Evolutionary conservation across 2,888 invertebrate species (phyloP).

Genomic region (Stenoptilia bipunctidactyla): DNA sequence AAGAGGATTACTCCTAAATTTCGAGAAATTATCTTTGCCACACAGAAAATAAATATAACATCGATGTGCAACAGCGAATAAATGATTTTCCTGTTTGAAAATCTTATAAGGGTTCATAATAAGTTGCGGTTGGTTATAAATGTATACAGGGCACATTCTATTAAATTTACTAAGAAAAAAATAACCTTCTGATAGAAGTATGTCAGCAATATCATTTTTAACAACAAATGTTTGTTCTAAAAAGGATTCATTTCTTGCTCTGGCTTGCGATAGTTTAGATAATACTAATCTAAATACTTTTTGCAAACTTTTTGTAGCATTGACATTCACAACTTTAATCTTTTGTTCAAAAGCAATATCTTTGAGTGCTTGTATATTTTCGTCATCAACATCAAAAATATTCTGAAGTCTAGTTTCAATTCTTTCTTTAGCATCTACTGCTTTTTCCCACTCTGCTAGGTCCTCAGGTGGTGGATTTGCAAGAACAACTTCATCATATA

Average conservation of each 20-base stretch:
- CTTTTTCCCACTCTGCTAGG: slow-evolving; percentile 54
- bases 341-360: slow-evolving; percentile 42
- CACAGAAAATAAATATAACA: slow-evolving; percentile 72
- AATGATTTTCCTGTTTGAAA: slow-evolving; percentile 36
- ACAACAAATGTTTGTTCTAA: slow-evolving; percentile 72
- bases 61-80: slow-evolving; percentile 71
- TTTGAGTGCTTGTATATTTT: slow-evolving; percentile 44
- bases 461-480: slow-evolving; percentile 60
- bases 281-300: slow-evolving; percentile 35
- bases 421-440: slow-evolving; percentile 52
- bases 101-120: slow-evolving; percentile 61
- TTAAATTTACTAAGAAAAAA: slow-evolving; percentile 75
- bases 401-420: slow-evolving; percentile 53
- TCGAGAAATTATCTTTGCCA: slow-evolving; percentile 48
- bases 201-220: slow-evolving; percentile 65
- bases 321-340: slow-evolving; percentile 51
- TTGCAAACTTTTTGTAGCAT: slow-evolving; percentile 38
- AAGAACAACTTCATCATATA: slow-evolving; percentile 44
- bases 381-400: slow-evolving; percentile 49
- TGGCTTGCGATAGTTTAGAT: slow-evolving; percentile 31
- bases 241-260: slow-evolving; percentile 56
- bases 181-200: slow-evolving; percentile 68
- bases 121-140: slow-evolving; percentile 54
- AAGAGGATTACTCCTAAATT: slow-evolving; percentile 69
- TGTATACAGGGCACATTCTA: slow-evolving; percentile 75